phyloP scores from a whole-genome alignment of 2,888 invertebrate genomes.

The Drosophila histrio region DNA sequence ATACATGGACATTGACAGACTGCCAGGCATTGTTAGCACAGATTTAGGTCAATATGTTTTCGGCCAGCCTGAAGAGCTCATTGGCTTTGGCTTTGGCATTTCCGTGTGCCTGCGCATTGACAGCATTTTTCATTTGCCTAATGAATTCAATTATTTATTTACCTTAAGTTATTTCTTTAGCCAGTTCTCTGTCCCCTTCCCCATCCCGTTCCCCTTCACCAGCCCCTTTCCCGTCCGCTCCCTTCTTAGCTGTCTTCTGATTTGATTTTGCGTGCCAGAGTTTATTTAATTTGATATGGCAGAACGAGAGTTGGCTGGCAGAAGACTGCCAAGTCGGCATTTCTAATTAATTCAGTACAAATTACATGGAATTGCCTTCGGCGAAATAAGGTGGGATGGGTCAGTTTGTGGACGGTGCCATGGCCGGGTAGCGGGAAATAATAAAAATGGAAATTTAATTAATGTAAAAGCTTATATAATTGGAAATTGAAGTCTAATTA shows the following conservation, averaged over 20 bases:
- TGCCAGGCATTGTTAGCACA: conserved; percentile 58
- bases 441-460: conserved; percentile 82
- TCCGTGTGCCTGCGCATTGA: conserved; percentile 57
- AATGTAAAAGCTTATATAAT: conserved; percentile 74
- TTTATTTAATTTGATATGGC: conserved; percentile 55
- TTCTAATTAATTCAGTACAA: conserved; percentile 78
- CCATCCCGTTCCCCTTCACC: conserved; percentile 11
- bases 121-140: conserved; percentile 82
- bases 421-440: conserved; percentile 1
- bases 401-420: not conserved
- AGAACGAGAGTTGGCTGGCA: conserved; percentile 1
- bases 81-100: conserved; percentile 28
- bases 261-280: conserved; percentile 62
- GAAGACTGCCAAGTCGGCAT: conserved; percentile 55
- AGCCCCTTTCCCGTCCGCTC: not conserved
- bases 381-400: not conserved
- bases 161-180: conserved; percentile 69
- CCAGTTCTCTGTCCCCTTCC: not conserved
- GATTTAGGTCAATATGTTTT: conserved; percentile 73
- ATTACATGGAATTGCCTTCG: conserved; percentile 55
- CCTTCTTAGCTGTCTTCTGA: conserved; percentile 32
- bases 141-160: conserved; percentile 84
- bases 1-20: conserved; percentile 44
- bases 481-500: conserved; percentile 75
- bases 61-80: conserved; percentile 22